Evolutionary conservation across 2,113 vertebrate genomes (phyloP), one percentile per base, ranked within the genome.

Genomic region (Etia nguti): DNA sequence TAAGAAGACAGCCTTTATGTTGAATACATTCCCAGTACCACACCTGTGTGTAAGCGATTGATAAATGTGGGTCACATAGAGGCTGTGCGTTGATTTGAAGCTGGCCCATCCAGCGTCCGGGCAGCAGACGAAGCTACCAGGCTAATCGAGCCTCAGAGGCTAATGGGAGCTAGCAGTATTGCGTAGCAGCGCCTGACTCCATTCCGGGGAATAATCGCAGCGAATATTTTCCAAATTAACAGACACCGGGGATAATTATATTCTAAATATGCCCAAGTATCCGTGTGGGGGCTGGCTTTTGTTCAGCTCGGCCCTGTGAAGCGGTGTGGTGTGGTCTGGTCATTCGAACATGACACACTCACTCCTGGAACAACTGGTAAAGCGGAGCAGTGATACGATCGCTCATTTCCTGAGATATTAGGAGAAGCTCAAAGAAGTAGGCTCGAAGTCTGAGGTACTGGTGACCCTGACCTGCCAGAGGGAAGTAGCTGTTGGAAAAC

Each of bases 151-250:
- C 77, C 54, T 2, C 12, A 15, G 57, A 11, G 77, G 91, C 92
- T 93, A 91, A 86, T 22, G 80, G 3, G 54, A 54, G 89, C 82
- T 92, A 90, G 75, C 91, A 54, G 60, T 84, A 12, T 93, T 94
- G 92, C 92, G 94, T 92, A 92, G 90, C 88, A 70, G 90, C 3
- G 81, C 83, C 43, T 62, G 86, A 73, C 73, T 80, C 55, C 62
- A 2, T 48, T 79, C 34, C 2, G 15, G 34, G 6, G 20, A 7
- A n/a, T 50, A 38, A 77, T 48, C 38, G 15, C 20, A 31, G 2
- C 77, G 9, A 2, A 57, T 24, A 54, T 81, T 43, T 79, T 8
- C 8, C 5, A 20, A 31, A 87, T 24, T 3, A 15, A 16, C 22
- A 20, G 6, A 22, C 10, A 15, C 18, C 4, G 11, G 36, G 26